Conservation (phyloP, 2,888 invertebrate species). For the Lomographa bimaculata region DNA sequence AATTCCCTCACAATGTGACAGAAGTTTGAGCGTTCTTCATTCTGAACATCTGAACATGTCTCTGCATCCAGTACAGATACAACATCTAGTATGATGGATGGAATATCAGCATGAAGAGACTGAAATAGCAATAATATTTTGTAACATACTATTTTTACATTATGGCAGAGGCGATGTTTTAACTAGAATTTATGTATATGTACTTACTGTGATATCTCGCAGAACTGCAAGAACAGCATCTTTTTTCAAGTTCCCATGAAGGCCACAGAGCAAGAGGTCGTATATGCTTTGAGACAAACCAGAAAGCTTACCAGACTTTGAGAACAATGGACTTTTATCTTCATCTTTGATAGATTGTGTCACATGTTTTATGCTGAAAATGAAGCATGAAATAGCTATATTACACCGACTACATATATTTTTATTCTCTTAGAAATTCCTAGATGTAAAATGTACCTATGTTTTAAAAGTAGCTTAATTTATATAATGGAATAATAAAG, state of each 20-base stretch:
- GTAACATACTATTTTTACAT: too few relatives aligned
- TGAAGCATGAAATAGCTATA: constrained; percentile 1
- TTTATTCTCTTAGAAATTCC: too few relatives aligned
- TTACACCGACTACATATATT: too few relatives aligned
- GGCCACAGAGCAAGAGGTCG: constrained; percentile 90
- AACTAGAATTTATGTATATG: too few relatives aligned
- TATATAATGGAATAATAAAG: too few relatives aligned
- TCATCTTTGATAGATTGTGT: constrained; percentile 86
- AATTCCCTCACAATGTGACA: constrained; percentile 90
- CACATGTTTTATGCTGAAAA: constrained; percentile 85
- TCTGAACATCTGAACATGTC: constrained; percentile 87
- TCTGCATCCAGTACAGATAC: constrained; percentile 94
- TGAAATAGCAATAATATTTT: constrained; percentile 56
- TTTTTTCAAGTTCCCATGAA: constrained; percentile 89
- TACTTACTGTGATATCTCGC: constrained; percentile 89
- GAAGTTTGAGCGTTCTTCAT: constrained; percentile 90
- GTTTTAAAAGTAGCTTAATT: too few relatives aligned
- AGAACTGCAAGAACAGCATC: constrained; percentile 89
- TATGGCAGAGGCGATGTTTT: too few relatives aligned
- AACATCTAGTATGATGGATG: constrained; percentile 93
- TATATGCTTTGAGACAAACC: constrained; percentile 90
- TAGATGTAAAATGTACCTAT: too few relatives aligned
- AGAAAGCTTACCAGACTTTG: constrained; percentile 84
- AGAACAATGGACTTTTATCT: constrained; percentile 85
- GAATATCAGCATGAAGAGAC: constrained; percentile 90